These are phyloP conservation scores for Habrosyne pyritoides DNA, from an alignment of 2,888 invertebrate species.

Conservation along the genomic window DNA sequence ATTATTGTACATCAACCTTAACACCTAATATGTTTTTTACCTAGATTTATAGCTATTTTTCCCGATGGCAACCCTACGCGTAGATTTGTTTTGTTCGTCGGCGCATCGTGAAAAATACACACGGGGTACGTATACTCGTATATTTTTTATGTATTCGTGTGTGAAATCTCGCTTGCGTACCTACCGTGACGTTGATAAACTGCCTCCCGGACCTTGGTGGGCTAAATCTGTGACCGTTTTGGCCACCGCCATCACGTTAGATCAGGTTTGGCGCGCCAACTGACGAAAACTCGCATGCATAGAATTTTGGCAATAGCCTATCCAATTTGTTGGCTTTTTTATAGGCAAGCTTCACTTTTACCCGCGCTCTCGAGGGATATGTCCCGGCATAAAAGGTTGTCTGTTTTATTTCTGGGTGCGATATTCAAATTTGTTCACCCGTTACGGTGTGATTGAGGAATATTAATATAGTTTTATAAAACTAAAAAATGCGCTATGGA, in stretches of 20 bases:
- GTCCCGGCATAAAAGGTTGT: too few species aligned
- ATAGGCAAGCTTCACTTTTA: too few species aligned
- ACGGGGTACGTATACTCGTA: background rate
- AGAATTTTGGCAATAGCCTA: background rate
- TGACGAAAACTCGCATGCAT: background rate
- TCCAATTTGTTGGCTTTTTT: background rate
- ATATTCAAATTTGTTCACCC: too few species aligned
- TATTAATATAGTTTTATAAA: too few species aligned
- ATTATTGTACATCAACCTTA: too few species aligned
- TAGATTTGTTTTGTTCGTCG: background rate
- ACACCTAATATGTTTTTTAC: too few species aligned
- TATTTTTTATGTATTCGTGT: constrained; percentile 13
- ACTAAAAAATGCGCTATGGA: too few species aligned
- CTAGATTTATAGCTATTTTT: background rate
- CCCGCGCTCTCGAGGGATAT: too few species aligned
- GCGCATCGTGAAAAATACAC: background rate
- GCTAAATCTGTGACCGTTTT: constrained; percentile 24
- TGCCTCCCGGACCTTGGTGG: constrained; percentile 10
- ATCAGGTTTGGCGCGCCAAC: constrained; percentile 8
- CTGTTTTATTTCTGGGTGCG: too few species aligned
- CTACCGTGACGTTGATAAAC: constrained; percentile 28
- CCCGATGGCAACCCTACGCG: background rate
- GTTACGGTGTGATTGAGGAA: too few species aligned
- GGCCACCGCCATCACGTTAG: constrained; percentile 7
- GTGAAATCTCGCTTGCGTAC: constrained; percentile 18